Base-by-base conservation (phyloP, 30 jellyfish, hydroid and myxozoan genomes). In the Chrysaora quinquecirrha region DNA sequence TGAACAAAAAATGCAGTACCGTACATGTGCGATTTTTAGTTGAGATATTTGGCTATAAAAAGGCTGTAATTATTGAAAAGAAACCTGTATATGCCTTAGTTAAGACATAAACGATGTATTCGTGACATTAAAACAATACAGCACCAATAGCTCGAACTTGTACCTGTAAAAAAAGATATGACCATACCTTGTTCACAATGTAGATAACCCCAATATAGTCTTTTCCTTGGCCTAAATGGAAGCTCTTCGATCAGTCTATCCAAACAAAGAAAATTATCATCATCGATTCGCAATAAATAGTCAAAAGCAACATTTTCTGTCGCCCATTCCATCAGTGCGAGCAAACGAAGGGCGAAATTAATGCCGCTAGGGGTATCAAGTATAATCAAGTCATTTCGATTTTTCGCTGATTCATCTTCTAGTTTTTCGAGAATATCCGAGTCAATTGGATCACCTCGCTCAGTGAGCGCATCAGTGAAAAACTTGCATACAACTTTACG, bases 201-300 rank as follows among this genome's bases (percentile, higher is more conserved):
- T 16, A 89, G 72, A 64, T 89, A 76, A 18, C 97, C 97, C 97
- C 97, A 89, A 62, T 89, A 89, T 12, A 89, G 83, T 62, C 97
- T 46, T 9, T 35, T 76, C 68, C 82, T 89, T 0, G 97, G 97
- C 63, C 97, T 67, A 35, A 56, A 65, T 33, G 93, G 97, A 28
- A 89, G 64, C 69, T 89, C 97, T 67, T 71, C 50, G 54, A 81
- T 21, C 34, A 89, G 84, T 35, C 97, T 67, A 21, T 89, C 97
- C 16, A 89, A 60, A 48, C 97, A 89, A 2, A 89, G 78, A 63
- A 66, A 89, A 21, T 89, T 89, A 66, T 89, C 97, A 54, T 89
- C 97, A 71, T 89, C 97, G 7, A 89, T 79, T 28, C 97, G 86
- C 32, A 89, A 52, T 66, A 82, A 28, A 21, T 11, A 89, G 52